These are phyloP conservation scores for Orussus abietinus DNA, from an alignment of 1,140 invertebrate genomes.

Conservation along the genomic window DNA sequence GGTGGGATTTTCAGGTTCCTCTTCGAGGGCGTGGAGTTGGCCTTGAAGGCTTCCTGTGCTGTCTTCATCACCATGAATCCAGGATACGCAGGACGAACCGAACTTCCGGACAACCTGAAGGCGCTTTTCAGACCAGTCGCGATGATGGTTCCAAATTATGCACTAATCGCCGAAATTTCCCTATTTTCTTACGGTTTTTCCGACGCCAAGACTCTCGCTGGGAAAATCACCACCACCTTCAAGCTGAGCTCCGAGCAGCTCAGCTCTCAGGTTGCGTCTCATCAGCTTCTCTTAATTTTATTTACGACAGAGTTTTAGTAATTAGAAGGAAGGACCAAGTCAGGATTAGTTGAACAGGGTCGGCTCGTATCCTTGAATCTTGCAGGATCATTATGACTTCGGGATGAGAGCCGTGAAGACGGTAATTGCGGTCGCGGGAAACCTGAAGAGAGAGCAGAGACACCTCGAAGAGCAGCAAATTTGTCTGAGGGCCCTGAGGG, in stretches of 20 bases:
- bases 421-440: constrained; percentile 67
- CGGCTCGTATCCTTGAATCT: constrained; percentile 10
- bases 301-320: too few species aligned
- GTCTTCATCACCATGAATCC: constrained; percentile 77
- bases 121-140: constrained; percentile 70
- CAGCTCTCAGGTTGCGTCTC: constrained; percentile 54
- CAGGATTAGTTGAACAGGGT: too few species aligned
- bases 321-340: too few species aligned
- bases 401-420: constrained; percentile 62
- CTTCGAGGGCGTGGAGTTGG: constrained; percentile 65
- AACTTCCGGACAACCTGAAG: constrained; percentile 72
- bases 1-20: constrained; percentile 47
- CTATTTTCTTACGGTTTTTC: constrained; percentile 69
- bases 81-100: constrained; percentile 68
- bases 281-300: constrained; percentile 2
- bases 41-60: constrained; percentile 62
- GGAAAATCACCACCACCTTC: constrained; percentile 71
- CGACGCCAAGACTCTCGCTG: constrained; percentile 61
- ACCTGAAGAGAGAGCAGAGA: constrained; percentile 63
- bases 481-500: constrained; percentile 60
- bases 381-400: constrained; percentile 56
- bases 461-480: constrained; percentile 59
- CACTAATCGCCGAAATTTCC: constrained; percentile 69
- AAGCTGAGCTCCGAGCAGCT: constrained; percentile 69
- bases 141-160: constrained; percentile 76